phyloP scores from a whole-genome alignment of 2,888 invertebrate genomes.

The Chaitophorus viminalis region DNA sequence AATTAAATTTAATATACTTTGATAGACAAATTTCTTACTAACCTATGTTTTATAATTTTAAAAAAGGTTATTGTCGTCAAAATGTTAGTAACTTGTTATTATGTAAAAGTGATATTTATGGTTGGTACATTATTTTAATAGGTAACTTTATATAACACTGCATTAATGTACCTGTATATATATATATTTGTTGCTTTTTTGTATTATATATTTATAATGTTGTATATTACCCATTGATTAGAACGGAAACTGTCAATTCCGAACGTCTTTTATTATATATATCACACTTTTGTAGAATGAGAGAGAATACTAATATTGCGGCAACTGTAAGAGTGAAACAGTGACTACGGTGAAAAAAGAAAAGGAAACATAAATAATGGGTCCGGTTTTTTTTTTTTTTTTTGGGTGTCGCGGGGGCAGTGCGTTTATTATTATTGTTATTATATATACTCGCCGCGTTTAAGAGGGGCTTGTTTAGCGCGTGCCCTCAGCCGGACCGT shows the following conservation, averaged over 20 bases:
- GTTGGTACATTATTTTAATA: no score
- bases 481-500: constrained; percentile 48
- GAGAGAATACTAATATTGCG: neutral
- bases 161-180: no score
- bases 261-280: neutral
- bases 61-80: no score
- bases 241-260: neutral
- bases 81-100: no score
- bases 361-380: constrained; percentile 60
- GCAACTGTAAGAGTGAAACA: constrained; percentile 8
- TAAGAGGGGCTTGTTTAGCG: constrained; percentile 41
- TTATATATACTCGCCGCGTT: constrained; percentile 4
- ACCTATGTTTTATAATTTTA: no score
- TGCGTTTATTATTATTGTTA: constrained; percentile 27
- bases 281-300: neutral
- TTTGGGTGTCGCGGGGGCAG: constrained; percentile 59
- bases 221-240: no score
- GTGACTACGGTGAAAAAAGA: constrained; percentile 12
- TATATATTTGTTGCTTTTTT: no score
- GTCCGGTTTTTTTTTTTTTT: constrained; percentile 40
- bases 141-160: no score
- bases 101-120: no score
- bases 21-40: no score
- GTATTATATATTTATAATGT: no score
- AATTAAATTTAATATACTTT: no score